Conservation (phyloP, 2,113 vertebrate species). For the Protobothrops mucrosquamatus region DNA sequence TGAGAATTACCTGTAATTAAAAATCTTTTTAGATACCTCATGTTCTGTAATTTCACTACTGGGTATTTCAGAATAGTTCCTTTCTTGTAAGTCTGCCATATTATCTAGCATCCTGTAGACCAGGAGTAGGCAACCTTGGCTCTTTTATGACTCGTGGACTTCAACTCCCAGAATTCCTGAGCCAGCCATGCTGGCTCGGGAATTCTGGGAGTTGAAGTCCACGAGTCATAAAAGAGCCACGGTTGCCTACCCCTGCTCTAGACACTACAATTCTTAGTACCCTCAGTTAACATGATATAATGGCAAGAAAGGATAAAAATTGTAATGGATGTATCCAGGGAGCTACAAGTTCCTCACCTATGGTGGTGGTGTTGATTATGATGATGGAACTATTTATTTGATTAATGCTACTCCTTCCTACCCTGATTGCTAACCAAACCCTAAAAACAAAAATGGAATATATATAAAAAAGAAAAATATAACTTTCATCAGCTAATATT, state of each 20-base stretch:
- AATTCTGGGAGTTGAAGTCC: too few species aligned
- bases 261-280: not conserved
- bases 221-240: too few species aligned
- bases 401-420: not conserved
- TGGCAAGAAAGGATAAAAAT: not conserved
- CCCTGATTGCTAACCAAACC: not conserved
- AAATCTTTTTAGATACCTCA: not conserved
- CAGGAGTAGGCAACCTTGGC: too few species aligned
- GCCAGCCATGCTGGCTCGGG: too few species aligned
- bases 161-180: too few species aligned
- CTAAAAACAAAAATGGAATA: not conserved
- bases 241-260: too few species aligned
- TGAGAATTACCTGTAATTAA: not conserved
- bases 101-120: not conserved
- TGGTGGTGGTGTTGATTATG: not conserved
- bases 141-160: too few species aligned
- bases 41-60: not conserved
- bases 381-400: not conserved
- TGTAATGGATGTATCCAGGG: not conserved
- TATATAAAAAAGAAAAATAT: not conserved
- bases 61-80: not conserved
- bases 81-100: not conserved
- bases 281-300: not conserved
- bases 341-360: not conserved
- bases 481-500: not conserved